Conservation (phyloP, 2,888 invertebrate species). For the Xestia sexstrigata region DNA sequence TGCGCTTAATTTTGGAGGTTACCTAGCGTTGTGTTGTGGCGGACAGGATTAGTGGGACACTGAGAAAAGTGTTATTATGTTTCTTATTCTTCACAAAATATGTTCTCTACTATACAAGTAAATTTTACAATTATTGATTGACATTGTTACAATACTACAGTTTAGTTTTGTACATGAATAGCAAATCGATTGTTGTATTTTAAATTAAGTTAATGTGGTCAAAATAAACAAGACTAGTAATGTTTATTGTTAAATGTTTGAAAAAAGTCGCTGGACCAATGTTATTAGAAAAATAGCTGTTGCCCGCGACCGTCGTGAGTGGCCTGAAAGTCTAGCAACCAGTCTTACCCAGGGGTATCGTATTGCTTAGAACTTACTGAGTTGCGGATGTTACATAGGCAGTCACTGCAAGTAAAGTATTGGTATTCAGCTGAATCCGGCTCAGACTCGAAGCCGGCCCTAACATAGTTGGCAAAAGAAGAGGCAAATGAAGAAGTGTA, state of each 20-base stretch:
- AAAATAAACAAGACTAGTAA: too few species aligned
- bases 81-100: not conserved
- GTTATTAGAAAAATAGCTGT: too few species aligned
- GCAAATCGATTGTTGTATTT: too few species aligned
- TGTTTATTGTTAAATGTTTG: too few species aligned
- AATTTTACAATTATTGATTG: too few species aligned
- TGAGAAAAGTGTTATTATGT: not conserved
- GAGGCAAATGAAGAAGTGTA: too few species aligned
- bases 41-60: slow-evolving; percentile 51
- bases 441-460: not conserved
- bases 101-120: not conserved
- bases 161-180: too few species aligned
- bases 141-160: too few species aligned
- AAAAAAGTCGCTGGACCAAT: too few species aligned
- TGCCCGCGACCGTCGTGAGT: not conserved
- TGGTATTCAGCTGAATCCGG: not conserved
- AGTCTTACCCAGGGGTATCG: not conserved
- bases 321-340: not conserved
- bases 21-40: slow-evolving; percentile 69
- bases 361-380: not conserved
- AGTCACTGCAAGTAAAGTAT: not conserved
- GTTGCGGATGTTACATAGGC: not conserved
- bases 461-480: not conserved
- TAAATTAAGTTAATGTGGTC: too few species aligned
- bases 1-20: slow-evolving; percentile 80